Base-by-base conservation (phyloP, 2,797 vertebrate genomes). In the Neosalanx taihuensis region DNA sequence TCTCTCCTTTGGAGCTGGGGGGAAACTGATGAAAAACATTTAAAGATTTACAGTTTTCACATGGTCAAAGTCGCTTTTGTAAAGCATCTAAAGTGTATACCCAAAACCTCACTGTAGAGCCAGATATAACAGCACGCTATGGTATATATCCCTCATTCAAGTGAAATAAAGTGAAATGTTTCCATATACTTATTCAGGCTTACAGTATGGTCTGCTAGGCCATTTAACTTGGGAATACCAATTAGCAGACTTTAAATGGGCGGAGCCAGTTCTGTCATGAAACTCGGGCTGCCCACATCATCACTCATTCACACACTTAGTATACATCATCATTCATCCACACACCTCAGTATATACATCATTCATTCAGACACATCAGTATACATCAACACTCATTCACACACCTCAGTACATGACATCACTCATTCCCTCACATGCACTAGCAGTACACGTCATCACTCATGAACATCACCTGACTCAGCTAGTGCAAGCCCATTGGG, bases 41-140 rank as follows among this genome's bases (percentile, higher is more conserved):
- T 59, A 75, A 65, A 73, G 76, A 80, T 77, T 62, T 70, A 75
- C 69, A 71, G 61, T 73, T 77, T 77, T 70, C 59, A 76, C 79
- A 81, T 72, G 76, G 35, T 71, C 74, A 60, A 65, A 17, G 59
- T 58, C 62, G 37, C 29, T 23, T 79, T 41, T 35, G 65, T 23
- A n/a, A 26, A 37, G 7, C 64, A 29, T 23, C 29, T 13, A 12
- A 23, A 29, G 7, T 15, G 26, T 10, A 9, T 61, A 12, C 15
- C 2, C 6, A 17, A 17, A 62, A 17, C 13, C 15, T 62, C 5
- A 6, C 26, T 31, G 15, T 30, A 62, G 1, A 62, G 30, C 4
- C 29, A 33, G 15, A 62, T 17, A 62, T 12, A 62, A 30, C 4
- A 30, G 13, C 1, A 31, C 1, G 15, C 60, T 15, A 20, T 20